phyloP scores from a whole-genome alignment of 2,888 invertebrate species.

The Drosophila mayaguana region DNA sequence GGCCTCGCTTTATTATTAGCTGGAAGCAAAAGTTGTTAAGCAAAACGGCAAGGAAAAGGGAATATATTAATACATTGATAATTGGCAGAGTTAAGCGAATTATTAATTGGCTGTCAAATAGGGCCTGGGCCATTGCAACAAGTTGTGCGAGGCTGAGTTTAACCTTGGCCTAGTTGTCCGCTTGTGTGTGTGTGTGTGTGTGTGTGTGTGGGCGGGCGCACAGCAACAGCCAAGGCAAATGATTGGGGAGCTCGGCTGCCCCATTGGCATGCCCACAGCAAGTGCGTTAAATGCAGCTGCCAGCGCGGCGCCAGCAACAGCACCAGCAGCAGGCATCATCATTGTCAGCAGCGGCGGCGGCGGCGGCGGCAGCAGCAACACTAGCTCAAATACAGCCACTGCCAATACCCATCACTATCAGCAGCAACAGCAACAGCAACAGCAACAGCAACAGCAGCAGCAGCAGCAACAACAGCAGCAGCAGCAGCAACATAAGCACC shows the following conservation, averaged over 20 bases:
- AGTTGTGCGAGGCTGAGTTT: slow-evolving; percentile 16
- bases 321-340: slow-evolving; percentile 17
- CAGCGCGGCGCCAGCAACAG: slow-evolving; percentile 14
- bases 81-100: background rate
- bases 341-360: slow-evolving; percentile 22
- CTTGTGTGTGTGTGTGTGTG: background rate
- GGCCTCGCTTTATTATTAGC: slow-evolving; percentile 4
- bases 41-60: background rate
- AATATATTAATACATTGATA: background rate
- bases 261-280: slow-evolving; percentile 66
- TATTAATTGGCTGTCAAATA: background rate
- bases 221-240: slow-evolving; percentile 47
- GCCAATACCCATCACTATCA: slow-evolving; percentile 32
- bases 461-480: slow-evolving; percentile 28
- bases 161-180: slow-evolving; percentile 62
- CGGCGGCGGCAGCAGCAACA: slow-evolving; percentile 30
- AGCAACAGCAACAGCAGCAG: slow-evolving; percentile 29
- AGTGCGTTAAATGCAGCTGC: slow-evolving; percentile 40
- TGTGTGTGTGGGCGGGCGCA: slow-evolving; percentile 14
- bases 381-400: slow-evolving; percentile 14
- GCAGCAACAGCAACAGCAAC: slow-evolving; percentile 35
- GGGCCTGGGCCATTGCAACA: slow-evolving; percentile 22
- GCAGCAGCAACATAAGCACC: slow-evolving; percentile 33
- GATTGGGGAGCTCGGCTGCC: slow-evolving; percentile 75
- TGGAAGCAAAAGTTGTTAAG: background rate